These are phyloP conservation scores for Glyptemys insculpta DNA, from an alignment of 2,797 vertebrate species.

Conservation along the genomic window DNA sequence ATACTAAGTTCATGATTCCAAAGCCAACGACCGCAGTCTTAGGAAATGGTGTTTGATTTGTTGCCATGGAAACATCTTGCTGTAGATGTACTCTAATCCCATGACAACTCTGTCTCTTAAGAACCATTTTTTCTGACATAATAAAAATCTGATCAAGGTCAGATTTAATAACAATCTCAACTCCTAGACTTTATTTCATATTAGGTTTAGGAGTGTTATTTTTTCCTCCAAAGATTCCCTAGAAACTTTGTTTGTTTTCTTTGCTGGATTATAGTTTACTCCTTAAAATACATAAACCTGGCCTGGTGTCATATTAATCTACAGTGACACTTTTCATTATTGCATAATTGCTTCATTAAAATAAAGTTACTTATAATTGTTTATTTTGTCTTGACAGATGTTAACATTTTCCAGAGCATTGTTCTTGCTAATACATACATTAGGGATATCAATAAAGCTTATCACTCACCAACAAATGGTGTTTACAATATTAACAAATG, in stretches of 20 bases:
- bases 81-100: constrained; percentile 88
- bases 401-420: constrained; percentile 80
- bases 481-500: constrained; percentile 84
- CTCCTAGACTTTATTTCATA: constrained; percentile 77
- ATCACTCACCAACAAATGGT: constrained; percentile 80
- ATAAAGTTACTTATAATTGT: constrained; percentile 83
- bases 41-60: constrained; percentile 85
- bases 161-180: constrained; percentile 86
- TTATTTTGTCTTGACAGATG: constrained; percentile 82
- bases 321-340: constrained; percentile 75
- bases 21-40: constrained; percentile 83
- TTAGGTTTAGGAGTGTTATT: constrained; percentile 72
- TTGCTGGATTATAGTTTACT: constrained; percentile 69
- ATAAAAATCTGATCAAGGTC: constrained; percentile 86
- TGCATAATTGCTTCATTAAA: constrained; percentile 81
- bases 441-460: constrained; percentile 80
- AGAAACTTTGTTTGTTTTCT: constrained; percentile 76
- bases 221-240: constrained; percentile 64
- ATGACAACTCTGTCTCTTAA: constrained; percentile 85
- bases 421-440: constrained; percentile 79
- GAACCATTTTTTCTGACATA: constrained; percentile 85
- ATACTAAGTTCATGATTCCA: constrained; percentile 85
- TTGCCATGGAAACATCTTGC: constrained; percentile 87
- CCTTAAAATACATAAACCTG: constrained; percentile 70
- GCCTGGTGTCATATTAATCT: constrained; percentile 77